Conservation (phyloP, 2,113 vertebrate species). For the Apodemus sylvaticus region DNA sequence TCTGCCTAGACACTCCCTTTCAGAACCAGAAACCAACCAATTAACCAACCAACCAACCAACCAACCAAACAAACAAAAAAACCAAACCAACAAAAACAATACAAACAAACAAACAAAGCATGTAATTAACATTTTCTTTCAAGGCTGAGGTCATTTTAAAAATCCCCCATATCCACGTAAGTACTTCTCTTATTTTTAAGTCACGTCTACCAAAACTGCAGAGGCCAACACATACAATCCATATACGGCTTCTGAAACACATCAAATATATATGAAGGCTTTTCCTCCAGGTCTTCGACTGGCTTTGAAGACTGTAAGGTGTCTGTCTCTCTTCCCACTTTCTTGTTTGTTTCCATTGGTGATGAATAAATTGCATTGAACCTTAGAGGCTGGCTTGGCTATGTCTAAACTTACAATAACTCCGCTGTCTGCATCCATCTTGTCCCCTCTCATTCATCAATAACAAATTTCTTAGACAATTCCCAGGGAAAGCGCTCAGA, state of each 20-base stretch:
- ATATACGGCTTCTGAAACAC: slow-evolving; percentile 10
- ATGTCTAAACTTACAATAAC: background rate
- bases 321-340: background rate
- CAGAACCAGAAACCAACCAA: background rate
- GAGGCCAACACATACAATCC: slow-evolving; percentile 16
- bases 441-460: background rate
- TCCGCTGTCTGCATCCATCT: background rate
- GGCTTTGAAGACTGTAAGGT: background rate
- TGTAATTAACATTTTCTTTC: background rate
- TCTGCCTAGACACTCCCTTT: background rate
- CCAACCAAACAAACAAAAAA: background rate
- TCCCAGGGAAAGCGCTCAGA: background rate
- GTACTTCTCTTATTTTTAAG: slow-evolving; percentile 59
- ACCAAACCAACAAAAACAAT: background rate
- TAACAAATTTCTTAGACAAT: slow-evolving; percentile 49
- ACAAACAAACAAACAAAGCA: background rate
- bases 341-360: background rate
- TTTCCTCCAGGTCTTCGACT: slow-evolving; percentile 40
- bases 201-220: slow-evolving; percentile 48
- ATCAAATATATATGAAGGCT: slow-evolving; percentile 28
- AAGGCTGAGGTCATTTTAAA: background rate
- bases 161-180: slow-evolving; percentile 3
- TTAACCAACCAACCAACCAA: background rate
- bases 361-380: background rate
- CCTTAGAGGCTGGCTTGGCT: background rate